These are phyloP conservation scores for Coenonympha glycerion DNA, from an alignment of 2,888 invertebrate species.

Conservation along the genomic window DNA sequence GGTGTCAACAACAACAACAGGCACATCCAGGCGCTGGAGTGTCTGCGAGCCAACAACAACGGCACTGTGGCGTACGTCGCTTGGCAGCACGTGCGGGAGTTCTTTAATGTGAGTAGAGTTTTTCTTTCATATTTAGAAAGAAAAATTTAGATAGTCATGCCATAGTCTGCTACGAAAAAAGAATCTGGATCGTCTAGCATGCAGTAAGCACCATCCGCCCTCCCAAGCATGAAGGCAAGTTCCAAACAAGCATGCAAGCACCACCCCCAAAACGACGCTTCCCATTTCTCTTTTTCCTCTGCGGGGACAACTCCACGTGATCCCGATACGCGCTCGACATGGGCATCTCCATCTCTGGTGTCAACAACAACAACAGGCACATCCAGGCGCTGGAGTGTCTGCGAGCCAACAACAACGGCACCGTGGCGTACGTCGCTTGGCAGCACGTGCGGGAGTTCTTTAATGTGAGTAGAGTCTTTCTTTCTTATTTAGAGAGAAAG, in stretches of 20 bases:
- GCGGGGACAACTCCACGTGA: conserved; percentile 53
- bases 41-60: conserved; percentile 69
- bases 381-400: conserved; percentile 80
- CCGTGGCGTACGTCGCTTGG: conserved; percentile 78
- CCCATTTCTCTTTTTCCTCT: conserved; percentile 75
- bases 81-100: conserved; percentile 67
- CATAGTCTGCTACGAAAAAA: too few relatives aligned
- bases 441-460: conserved; percentile 69
- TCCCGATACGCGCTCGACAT: conserved; percentile 45
- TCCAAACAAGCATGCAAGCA: too few relatives aligned
- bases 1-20: conserved; percentile 60
- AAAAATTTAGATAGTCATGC: too few relatives aligned
- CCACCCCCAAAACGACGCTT: conserved; percentile 70
- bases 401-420: conserved; percentile 54
- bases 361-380: conserved; percentile 68
- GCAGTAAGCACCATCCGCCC: too few relatives aligned
- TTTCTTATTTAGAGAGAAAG: too few relatives aligned
- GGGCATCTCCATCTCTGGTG: conserved; percentile 43
- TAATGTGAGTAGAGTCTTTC: too few relatives aligned
- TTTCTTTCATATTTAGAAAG: too few relatives aligned
- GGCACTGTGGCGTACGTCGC: conserved; percentile 77
- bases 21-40: conserved; percentile 79
- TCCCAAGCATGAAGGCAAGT: too few relatives aligned
- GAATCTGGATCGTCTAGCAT: too few relatives aligned
- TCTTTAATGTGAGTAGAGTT: conserved; percentile 66